phyloP scores from a whole-genome alignment of 2,888 invertebrate genomes.

The Tenthredo amoena region DNA sequence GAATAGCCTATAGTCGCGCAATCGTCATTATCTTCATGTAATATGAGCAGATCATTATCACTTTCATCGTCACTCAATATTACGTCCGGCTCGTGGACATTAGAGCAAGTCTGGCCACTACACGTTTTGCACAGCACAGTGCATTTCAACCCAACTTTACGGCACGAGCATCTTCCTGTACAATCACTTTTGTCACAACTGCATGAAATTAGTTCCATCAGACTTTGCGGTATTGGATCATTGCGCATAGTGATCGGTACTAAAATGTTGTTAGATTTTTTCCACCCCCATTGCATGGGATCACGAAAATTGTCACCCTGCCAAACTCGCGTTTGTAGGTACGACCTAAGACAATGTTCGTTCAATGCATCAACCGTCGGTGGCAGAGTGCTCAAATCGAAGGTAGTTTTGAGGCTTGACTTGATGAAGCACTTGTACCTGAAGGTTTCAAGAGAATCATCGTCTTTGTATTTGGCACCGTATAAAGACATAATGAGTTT shows the following conservation, averaged over 20 bases:
- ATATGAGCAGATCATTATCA: not conserved
- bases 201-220: slow-evolving; percentile 64
- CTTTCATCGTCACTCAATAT: not conserved
- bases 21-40: not conserved
- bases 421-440: slow-evolving; percentile 65
- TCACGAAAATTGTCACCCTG: slow-evolving; percentile 59
- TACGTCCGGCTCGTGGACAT: not conserved
- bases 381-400: slow-evolving; percentile 61
- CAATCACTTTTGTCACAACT: slow-evolving; percentile 61
- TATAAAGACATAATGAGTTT: slow-evolving; percentile 65
- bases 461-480: slow-evolving; percentile 61
- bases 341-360: slow-evolving; percentile 65
- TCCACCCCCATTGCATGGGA: slow-evolving; percentile 66
- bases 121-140: not conserved
- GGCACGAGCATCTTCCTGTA: not conserved
- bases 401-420: slow-evolving; percentile 59
- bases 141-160: slow-evolving; percentile 3
- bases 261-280: slow-evolving; percentile 59
- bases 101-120: not conserved
- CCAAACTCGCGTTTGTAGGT: slow-evolving; percentile 65
- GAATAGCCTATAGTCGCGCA: no score
- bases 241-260: slow-evolving; percentile 57
- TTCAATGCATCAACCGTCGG: slow-evolving; percentile 62
- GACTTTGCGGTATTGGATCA: slow-evolving; percentile 62
- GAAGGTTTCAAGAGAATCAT: slow-evolving; percentile 60